Base-by-base conservation (phyloP, 2,797 vertebrate genomes). In the Arvicola amphibius region DNA sequence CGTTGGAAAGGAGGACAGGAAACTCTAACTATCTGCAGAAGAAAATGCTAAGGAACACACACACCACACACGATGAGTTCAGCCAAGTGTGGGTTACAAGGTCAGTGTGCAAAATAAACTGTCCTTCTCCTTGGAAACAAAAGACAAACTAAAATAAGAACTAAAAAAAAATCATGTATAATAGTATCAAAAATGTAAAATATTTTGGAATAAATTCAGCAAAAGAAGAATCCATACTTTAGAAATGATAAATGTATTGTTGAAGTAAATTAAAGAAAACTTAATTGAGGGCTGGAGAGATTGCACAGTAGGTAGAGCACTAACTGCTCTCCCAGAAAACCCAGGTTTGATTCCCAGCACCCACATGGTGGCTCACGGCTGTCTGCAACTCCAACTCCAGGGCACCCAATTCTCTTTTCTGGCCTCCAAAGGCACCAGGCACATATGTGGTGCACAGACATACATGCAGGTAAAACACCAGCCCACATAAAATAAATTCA, bases 261-360 rank as follows among this genome's bases (percentile, higher is more conserved):
- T 92, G 63, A 95, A 90, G 86, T 46, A 80, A 91, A 85, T 87
- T 37, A 87, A 65, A 7, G 61, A 85, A 67, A 40, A 51, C 21
- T n/a, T 51, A 51, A 14, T 10, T 32, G 89, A 83, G 37, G 37
- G 27, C 29, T 65, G 43, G 61, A 48, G 43, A 48, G 43, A n/a
- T 2, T 4, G 29, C 21, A 16, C 12, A 5, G 34, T 25, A 27
- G 40, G 43, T 76, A 46, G 40, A 14, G 13, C 40, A 16, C 63
- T n/a, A 21, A 8, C 12, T 51, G 63, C 6, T 17, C 63, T 69
- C n/a, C 29, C 61, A 6, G 12, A 69, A 76, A 27, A n/a, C 13
- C 43, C 7, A 8, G 21, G 21, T 86, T 48, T 86, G 32, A 86
- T 51, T 51, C 63, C 46, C 46, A 69, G 32, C 46, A n/a, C 63